Percentiles rank a stretch among this genome's conserved stretches.
These are phyloP conservation scores for Naja naja DNA, from an alignment of 2,113 vertebrate species.

Conservation along the genomic window DNA sequence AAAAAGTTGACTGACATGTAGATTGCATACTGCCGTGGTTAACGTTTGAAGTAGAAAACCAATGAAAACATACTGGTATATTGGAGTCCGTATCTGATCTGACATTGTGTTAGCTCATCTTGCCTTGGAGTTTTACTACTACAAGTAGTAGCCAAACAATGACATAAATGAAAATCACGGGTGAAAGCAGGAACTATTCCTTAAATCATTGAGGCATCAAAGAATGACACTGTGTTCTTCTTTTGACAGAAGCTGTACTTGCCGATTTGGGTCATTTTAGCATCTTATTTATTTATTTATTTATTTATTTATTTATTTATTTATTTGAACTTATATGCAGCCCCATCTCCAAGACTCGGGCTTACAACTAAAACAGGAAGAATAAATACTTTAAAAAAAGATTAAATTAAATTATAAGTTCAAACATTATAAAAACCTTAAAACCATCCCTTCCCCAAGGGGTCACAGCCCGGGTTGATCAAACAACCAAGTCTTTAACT, in stretches of 20 bases:
- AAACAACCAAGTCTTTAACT: too few species aligned
- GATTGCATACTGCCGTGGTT: background rate
- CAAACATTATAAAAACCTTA: too few species aligned
- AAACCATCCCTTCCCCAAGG: too few species aligned
- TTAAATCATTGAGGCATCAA: background rate
- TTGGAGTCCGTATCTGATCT: background rate
- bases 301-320: too few species aligned
- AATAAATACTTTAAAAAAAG: too few species aligned
- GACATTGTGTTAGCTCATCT: background rate
- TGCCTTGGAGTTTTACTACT: background rate
- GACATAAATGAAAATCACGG: background rate
- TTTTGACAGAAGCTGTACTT: background rate
- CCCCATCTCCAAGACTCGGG: too few species aligned
- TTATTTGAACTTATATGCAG: too few species aligned
- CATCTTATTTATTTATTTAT: too few species aligned
- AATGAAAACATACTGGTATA: background rate
- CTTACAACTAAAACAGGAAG: too few species aligned
- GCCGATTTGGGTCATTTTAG: background rate
- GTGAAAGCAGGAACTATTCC: background rate
- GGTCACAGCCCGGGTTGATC: too few species aligned
- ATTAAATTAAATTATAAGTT: too few species aligned
- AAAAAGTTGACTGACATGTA: background rate
- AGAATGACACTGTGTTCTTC: background rate
- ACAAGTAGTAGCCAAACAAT: background rate
- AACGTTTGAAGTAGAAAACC: background rate